Base-by-base conservation (phyloP, 2,113 vertebrate species). In the Labrus mixtus region DNA sequence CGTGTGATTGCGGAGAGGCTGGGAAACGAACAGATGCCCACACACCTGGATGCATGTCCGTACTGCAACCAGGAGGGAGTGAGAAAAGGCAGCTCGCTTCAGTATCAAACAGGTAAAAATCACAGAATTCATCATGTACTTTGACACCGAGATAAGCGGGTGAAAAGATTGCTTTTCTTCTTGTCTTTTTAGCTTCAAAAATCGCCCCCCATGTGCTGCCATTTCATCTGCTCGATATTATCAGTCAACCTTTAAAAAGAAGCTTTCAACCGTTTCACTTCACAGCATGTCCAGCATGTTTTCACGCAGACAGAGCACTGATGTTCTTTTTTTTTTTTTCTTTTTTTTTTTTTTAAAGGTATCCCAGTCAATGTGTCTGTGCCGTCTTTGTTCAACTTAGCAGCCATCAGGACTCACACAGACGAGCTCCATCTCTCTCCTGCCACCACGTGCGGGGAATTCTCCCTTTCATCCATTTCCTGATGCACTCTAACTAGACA, bases 401-500 rank as follows among this genome's bases (percentile, higher is more conserved):
- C 84, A 83, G 77, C 67, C 78, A 76, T 83, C 85, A 70, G 78
- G 84, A 89, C 84, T 67, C 68, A 67, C 75, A 54, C 58, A 83
- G 68, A 82, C 12, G 20, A 84, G 76, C 63, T 72, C 48, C 45
- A 53, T 77, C 76, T 83, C 78, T 79, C 76, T 72, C 58, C 68
- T 81, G 68, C 73, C 86, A 20, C 80, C 68, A 84, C 62, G 68
- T 90, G 83, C 41, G 10, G 88, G 87, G 81, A 92, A 79, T 83
- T 88, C 84, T 91, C 77, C 61, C 86, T 89, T 91, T 90, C 81
- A 90, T 91, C 90, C 84, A 68, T 86, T 83, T 90, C 75, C 85
- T 86, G 77, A 85, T 76, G 89, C 88, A 73, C 85, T 89, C 79
- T 88, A 93, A 91, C 89, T 82, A 90, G 90, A 92, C 91, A 86